A percentile compares a stretch with the other conserved stretches of the same genome.
These are phyloP conservation scores for mouse (Mus musculus) DNA, from an alignment of 2,113 vertebrate species.

Conservation along the genomic window DNA sequence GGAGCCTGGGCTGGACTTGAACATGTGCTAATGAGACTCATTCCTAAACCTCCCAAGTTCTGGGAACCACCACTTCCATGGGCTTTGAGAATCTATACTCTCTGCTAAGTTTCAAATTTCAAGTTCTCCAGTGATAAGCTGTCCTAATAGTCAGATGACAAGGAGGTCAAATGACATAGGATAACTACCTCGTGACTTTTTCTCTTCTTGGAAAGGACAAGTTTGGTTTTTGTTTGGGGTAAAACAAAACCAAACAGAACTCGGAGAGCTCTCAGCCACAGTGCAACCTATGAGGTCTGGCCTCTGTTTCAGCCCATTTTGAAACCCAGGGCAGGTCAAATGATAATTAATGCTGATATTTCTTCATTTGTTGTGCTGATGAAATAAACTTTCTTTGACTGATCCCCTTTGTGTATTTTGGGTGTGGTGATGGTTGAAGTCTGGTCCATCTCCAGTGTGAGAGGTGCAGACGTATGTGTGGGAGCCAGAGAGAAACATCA, in stretches of 20 bases:
- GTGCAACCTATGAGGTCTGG: neutral
- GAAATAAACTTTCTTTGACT: neutral
- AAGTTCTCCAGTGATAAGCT: neutral
- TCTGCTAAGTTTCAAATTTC: neutral
- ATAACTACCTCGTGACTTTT: neutral
- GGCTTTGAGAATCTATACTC: neutral
- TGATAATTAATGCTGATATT: neutral
- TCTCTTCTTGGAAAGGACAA: neutral
- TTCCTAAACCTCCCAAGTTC: neutral
- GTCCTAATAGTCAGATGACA: neutral
- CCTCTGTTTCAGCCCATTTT: neutral
- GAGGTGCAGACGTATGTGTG: neutral
- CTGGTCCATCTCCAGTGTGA: neutral
- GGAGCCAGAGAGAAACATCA: neutral
- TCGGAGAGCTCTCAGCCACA: neutral
- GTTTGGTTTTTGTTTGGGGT: neutral
- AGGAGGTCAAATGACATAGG: neutral
- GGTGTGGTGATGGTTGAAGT: too few relatives aligned
- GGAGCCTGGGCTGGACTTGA: neutral
- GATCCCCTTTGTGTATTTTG: neutral
- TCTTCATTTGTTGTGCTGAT: neutral
- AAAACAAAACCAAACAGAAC: neutral
- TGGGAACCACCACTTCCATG: neutral
- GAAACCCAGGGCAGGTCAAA: neutral
- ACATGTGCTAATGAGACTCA: neutral